Base-by-base conservation (phyloP, 2,797 vertebrate species). In the Enteromius radiatus region DNA sequence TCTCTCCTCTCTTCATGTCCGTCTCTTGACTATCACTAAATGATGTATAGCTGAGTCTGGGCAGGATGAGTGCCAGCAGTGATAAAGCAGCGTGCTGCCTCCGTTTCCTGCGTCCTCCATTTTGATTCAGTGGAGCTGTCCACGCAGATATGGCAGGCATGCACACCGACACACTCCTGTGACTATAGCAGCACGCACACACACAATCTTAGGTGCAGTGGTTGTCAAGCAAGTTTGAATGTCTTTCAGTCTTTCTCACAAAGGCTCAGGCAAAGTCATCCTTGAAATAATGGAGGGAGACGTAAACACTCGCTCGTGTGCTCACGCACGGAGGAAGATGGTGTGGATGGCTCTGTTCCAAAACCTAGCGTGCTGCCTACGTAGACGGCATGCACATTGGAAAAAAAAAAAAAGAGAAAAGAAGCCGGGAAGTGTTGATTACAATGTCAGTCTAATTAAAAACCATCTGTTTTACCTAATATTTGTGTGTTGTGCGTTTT, bases 71-170 rank as follows among this genome's bases (percentile, higher is more conserved):
- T 43, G 76, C 81, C 85, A 86, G 84, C 41, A 76, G 76, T 80
- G 85, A 85, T 87, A 85, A 88, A 86, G 85, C 83, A 71, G 43
- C n/a, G 65, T 65, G 80, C 78, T 85, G 80, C 82, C 73, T 82
- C 26, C n/a, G 84, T 84, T 89, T 87, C 73, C 80, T 65, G 79
- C 43, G 69, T 86, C 86, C 86, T 88, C 86, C 86, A 88, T 89
- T 94, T 95, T 95, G 94, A 94, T 94, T 94, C 93, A 93, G 92
- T 83, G 69, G 78, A 83, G 86, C 84, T 87, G 81, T 88, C 83
- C 85, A 82, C 67, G 63, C 81, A 85, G 84, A 85, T 84, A 86
- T 64, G 81, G 75, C 87, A 85, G 82, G 86, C 82, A 78, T 61
- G 61, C 86, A 84, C 81, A 75, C 82, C 67, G 78, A 76, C 75